Evolutionary conservation across 1,140 invertebrate genomes (phyloP).

Genomic region (Sarcophaga peregrina): DNA sequence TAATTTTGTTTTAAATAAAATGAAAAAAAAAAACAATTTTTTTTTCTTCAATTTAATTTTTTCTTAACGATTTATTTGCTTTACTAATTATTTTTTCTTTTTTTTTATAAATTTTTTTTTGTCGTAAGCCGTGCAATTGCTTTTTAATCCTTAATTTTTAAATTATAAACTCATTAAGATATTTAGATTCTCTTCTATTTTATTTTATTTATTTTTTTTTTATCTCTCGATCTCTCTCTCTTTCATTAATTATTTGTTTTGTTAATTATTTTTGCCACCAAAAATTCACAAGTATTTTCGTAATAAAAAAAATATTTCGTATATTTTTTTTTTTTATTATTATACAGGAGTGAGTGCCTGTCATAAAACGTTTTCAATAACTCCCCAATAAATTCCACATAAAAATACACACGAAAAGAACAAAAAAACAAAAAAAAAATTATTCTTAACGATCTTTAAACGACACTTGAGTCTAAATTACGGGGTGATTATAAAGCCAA

Average conservation of each 20-base stretch:
- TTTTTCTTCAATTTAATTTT: neutral
- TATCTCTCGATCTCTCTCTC: neutral
- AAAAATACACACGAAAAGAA: neutral
- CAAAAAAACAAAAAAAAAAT: no score
- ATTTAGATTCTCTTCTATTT: no score
- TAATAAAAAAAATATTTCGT: no score
- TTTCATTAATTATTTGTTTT: neutral
- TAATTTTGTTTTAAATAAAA: slow-evolving; percentile 30
- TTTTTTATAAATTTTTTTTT: no score
- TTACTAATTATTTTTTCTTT: neutral
- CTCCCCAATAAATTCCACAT: slow-evolving; percentile 28
- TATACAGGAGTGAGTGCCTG: slow-evolving; percentile 14
- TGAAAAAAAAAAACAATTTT: neutral
- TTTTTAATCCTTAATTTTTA: slow-evolving; percentile 34
- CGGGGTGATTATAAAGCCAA: neutral
- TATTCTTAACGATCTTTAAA: neutral
- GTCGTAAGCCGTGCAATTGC: neutral
- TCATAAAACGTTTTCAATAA: slow-evolving; percentile 35
- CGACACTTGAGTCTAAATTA: slow-evolving; percentile 3
- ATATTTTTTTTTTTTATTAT: no score
- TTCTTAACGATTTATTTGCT: neutral
- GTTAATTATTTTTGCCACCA: neutral
- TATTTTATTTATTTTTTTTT: no score
- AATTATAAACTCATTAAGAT: neutral
- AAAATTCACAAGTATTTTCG: neutral